Evolutionary conservation across 2,113 vertebrate species (phyloP).

Genomic region (Bufo bufo): DNA sequence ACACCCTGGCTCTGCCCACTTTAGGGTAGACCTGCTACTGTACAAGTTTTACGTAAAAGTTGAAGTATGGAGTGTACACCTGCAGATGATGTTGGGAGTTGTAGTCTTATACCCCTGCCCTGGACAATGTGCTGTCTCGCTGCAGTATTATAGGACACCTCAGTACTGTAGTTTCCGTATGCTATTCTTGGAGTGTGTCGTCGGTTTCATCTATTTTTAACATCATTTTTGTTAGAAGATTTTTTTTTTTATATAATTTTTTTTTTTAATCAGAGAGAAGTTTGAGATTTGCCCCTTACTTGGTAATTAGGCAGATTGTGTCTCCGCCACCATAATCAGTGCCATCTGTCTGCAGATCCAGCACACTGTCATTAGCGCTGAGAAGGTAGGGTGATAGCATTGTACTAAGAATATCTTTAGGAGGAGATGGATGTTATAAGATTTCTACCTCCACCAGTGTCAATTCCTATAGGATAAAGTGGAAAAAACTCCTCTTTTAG

Average conservation of each 20-base stretch:
- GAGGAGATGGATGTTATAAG: background rate
- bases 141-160: background rate
- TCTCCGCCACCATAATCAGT: slow-evolving; percentile 38
- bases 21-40: too few relatives aligned
- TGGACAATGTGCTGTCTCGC: too few relatives aligned
- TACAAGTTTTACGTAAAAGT: too few relatives aligned
- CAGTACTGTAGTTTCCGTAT: background rate
- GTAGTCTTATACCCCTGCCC: background rate
- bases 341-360: slow-evolving; percentile 33
- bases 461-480: too few relatives aligned
- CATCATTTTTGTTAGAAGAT: background rate
- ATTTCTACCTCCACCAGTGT: background rate
- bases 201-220: background rate
- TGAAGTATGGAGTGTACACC: background rate
- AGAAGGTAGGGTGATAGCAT: background rate
- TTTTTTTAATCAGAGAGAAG: slow-evolving; percentile 5
- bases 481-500: too few relatives aligned
- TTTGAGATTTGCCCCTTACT: background rate
- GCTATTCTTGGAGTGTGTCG: background rate
- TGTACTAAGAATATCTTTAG: background rate
- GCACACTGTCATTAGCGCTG: slow-evolving; percentile 18
- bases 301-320: slow-evolving; percentile 36
- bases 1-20: too few relatives aligned
- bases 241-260: slow-evolving; percentile 1
- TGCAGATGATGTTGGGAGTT: background rate